Evolutionary conservation across 23 tunicate species (phyloP).

Genomic region (Trididemnum miniatum): DNA sequence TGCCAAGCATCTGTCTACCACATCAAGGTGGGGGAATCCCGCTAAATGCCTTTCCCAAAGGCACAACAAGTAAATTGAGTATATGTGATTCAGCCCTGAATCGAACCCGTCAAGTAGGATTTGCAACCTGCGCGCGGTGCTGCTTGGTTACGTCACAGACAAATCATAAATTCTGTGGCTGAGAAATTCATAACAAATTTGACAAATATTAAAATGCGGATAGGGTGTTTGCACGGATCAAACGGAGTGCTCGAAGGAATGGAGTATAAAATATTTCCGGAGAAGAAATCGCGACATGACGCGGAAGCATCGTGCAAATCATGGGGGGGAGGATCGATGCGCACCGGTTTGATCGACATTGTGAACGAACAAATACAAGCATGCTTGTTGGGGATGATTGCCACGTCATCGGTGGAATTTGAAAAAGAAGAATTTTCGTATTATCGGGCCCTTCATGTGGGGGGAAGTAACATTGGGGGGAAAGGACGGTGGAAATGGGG

Average conservation of each 20-base stretch:
- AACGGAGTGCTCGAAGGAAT: not conserved
- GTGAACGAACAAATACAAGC: not conserved
- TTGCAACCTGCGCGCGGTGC: too few relatives aligned
- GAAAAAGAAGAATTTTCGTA: not conserved
- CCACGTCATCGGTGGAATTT: not conserved
- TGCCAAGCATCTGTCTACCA: too few relatives aligned
- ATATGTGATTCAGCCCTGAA: too few relatives aligned
- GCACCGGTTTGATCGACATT: not conserved
- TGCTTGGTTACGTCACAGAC: too few relatives aligned
- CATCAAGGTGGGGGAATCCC: too few relatives aligned
- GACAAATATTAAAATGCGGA: too few relatives aligned
- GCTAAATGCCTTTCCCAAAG: too few relatives aligned
- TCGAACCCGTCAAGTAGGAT: too few relatives aligned
- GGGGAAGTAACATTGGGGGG: not conserved
- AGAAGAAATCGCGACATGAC: not conserved
- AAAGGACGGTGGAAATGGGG: not conserved
- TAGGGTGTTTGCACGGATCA: not conserved
- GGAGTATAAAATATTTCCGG: not conserved
- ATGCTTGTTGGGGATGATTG: not conserved
- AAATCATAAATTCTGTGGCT: too few relatives aligned
- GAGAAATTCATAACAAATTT: too few relatives aligned
- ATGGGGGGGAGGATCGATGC: not conserved
- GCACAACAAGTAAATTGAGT: too few relatives aligned
- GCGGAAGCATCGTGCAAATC: not conserved
- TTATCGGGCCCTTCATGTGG: not conserved